phyloP scores from a whole-genome alignment of 2,113 vertebrate genomes.

The Empidonax alnorum region DNA sequence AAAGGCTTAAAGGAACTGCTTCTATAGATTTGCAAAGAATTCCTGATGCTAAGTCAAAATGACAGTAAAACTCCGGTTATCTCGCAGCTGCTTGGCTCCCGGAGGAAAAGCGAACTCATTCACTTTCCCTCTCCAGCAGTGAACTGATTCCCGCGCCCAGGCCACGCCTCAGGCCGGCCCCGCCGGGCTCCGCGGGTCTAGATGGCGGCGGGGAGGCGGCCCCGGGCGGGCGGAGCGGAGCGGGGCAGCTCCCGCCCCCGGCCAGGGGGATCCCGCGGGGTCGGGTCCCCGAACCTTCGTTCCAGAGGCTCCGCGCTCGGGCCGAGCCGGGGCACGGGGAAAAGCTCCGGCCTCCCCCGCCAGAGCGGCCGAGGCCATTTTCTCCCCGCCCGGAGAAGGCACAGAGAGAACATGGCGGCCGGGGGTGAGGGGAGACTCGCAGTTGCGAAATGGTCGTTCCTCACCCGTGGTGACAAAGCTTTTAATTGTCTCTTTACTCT shows the following conservation, averaged over 20 bases:
- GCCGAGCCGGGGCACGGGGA: not conserved
- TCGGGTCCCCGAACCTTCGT: too few species aligned
- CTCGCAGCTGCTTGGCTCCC: fast-evolving
- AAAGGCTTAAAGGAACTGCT: not conserved
- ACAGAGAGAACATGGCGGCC: not conserved
- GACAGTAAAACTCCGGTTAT: fast-evolving
- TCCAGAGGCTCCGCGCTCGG: not conserved
- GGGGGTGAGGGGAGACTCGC: too few species aligned
- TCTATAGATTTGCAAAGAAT: fast-evolving
- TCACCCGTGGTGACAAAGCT: fast-evolving
- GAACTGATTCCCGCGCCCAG: fast-evolving
- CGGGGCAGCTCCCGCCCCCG: not conserved
- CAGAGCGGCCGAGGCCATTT: not conserved
- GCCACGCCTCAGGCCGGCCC: not conserved
- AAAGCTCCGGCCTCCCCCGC: not conserved
- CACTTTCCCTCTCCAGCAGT: fast-evolving
- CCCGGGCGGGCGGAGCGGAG: not conserved
- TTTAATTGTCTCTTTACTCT: fast-evolving
- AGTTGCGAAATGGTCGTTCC: fast-evolving
- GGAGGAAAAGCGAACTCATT: fast-evolving
- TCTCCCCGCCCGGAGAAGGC: not conserved
- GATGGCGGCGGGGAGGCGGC: too few species aligned
- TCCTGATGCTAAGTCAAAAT: not conserved
- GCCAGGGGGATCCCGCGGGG: too few species aligned
- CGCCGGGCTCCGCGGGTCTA: not conserved